Evolutionary conservation across 2,888 invertebrate genomes (phyloP), one percentile per base, ranked within the genome.

Genomic region (Noctuana brunneofusca): DNA sequence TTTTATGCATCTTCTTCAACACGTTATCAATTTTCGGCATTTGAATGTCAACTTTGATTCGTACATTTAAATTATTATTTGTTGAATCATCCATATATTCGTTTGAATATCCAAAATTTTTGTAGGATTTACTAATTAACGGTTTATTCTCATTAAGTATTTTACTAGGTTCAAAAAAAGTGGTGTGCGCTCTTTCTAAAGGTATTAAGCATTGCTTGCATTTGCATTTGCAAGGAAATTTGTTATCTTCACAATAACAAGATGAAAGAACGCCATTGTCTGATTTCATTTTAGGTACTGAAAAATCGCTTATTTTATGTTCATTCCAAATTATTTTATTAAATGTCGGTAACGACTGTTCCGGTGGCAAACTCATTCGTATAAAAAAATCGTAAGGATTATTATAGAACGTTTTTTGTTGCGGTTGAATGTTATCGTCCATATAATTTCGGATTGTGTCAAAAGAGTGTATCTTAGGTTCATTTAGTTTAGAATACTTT

Each of bases 41-140:
- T 69, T 88, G 82, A 49, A 91, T 73, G 66, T 88, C 88, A 35
- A 91, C 76, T 72, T 90, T 90, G 43, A 90, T 78, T 65, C 78
- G 78, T 60, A 90, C 72, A 62, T 86, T 89, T 2, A 90, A 64
- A 38, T 79, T 78, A 68, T 84, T 80, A 1, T 81, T 80, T 1
- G 66, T 41, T 32, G 69, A 60, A 32, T 79, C 76, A 30, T 66
- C 64, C 12, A 38, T 49, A 11, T 55, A 49, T 49, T 55, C 55
- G 8, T 49, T 30, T 9, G 46, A 12, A 48, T 54, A 18, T 12
- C 14, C 32, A 14, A 35, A 27, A 49, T 48, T 56, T 41, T 49
- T 56, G 14, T 18, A 41, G 20, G 38, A 38, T 41, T 30, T 41
- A 12, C 30, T 38, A 12, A 27, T 27, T 35, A 35, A n/a, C 0